Evolutionary conservation across 2,113 vertebrate genomes (phyloP).

Genomic region (Chrysemys picta): DNA sequence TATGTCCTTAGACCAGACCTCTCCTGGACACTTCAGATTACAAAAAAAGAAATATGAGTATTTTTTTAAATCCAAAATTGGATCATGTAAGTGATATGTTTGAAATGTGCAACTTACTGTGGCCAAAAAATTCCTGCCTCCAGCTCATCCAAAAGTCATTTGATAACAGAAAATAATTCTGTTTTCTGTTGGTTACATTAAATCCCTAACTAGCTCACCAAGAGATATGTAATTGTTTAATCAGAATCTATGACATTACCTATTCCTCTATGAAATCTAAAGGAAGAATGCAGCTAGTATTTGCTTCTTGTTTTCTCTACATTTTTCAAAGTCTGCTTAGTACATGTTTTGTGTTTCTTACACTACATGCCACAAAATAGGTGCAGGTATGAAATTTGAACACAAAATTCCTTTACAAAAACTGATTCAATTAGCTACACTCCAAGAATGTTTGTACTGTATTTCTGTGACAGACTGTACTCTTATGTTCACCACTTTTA

Average conservation of each 20-base stretch:
- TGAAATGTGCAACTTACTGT: neutral
- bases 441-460: too few relatives aligned
- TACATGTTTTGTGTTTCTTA: neutral
- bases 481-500: too few relatives aligned
- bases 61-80: too few relatives aligned
- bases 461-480: too few relatives aligned
- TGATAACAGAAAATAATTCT: neutral
- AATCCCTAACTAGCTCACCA: neutral
- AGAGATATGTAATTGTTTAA: neutral
- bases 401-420: neutral
- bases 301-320: neutral
- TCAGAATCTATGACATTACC: neutral
- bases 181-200: neutral
- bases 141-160: neutral
- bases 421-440: too few relatives aligned
- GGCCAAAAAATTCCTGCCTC: neutral
- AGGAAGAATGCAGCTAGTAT: neutral
- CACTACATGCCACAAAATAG: neutral
- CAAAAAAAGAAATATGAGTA: too few relatives aligned
- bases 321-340: neutral
- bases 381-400: neutral
- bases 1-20: too few relatives aligned
- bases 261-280: neutral
- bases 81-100: neutral
- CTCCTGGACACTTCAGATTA: too few relatives aligned